Evolutionary conservation across 2,113 vertebrate species (phyloP).

Genomic region (Carlito syrichta): DNA sequence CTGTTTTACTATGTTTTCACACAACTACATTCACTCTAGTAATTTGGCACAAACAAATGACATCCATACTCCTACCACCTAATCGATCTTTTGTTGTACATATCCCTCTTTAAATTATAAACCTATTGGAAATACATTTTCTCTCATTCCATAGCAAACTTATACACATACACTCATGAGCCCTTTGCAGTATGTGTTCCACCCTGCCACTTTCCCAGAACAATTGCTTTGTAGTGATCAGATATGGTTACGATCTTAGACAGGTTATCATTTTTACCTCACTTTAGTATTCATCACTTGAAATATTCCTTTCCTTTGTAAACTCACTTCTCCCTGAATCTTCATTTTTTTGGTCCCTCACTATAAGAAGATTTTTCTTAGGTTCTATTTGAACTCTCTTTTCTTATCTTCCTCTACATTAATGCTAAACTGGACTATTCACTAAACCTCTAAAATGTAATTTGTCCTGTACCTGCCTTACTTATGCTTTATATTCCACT

Average conservation of each 20-base stretch:
- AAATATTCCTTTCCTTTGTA: neutral
- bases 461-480: neutral
- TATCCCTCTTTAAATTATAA: neutral
- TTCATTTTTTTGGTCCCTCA: neutral
- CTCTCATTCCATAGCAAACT: neutral
- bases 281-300: neutral
- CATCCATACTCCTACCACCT: neutral
- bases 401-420: neutral
- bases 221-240: neutral
- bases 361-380: accelerated
- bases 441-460: neutral
- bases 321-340: neutral
- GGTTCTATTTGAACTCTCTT: neutral
- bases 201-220: neutral
- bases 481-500: neutral
- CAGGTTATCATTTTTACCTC: no score
- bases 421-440: neutral
- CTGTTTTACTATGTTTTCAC: neutral
- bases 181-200: neutral
- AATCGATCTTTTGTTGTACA: neutral
- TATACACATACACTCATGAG: neutral
- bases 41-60: neutral
- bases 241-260: neutral
- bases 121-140: neutral
- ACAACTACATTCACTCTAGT: neutral